A percentile compares a stretch with the other conserved stretches of the same genome.
Evolutionary conservation across 2,888 invertebrate species (phyloP).

Genomic region (Trissoscelio sp.): DNA sequence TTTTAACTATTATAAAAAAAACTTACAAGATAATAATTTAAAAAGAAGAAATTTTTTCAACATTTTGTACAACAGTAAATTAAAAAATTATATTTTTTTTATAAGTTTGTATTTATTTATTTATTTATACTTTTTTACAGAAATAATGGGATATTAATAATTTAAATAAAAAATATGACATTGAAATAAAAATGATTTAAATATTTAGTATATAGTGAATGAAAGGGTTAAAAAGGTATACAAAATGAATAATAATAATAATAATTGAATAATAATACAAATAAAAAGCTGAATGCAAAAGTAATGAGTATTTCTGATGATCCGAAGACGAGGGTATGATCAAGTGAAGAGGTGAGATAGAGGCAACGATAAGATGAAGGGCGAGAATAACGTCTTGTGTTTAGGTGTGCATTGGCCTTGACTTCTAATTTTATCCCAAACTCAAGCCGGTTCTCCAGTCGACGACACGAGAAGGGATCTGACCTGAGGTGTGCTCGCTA

Average conservation of each 20-base stretch:
- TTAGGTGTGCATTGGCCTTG: slow-evolving; percentile 76
- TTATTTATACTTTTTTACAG: no score
- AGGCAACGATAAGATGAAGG: slow-evolving; percentile 58
- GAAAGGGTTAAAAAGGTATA: no score
- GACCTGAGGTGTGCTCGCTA: slow-evolving; percentile 69
- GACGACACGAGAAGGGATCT: slow-evolving; percentile 69
- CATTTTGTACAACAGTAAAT: no score
- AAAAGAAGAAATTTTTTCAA: no score
- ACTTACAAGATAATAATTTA: no score
- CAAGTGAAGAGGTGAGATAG: slow-evolving; percentile 52
- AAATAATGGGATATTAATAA: no score
- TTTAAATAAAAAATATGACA: no score
- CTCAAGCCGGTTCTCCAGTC: slow-evolving; percentile 76
- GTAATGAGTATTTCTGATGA: slow-evolving; percentile 47
- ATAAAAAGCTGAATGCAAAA: background rate
- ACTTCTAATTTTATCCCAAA: slow-evolving; percentile 79
- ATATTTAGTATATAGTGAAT: no score
- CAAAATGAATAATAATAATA: slow-evolving; percentile 13
- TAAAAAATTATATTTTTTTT: no score
- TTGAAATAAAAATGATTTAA: no score
- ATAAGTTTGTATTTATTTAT: no score
- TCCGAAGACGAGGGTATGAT: slow-evolving; percentile 58
- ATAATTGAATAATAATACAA: background rate
- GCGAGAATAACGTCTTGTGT: slow-evolving; percentile 69
- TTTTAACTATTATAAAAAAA: no score